Base-by-base conservation (phyloP, 1,140 invertebrate genomes). In the Telenomus remus region DNA sequence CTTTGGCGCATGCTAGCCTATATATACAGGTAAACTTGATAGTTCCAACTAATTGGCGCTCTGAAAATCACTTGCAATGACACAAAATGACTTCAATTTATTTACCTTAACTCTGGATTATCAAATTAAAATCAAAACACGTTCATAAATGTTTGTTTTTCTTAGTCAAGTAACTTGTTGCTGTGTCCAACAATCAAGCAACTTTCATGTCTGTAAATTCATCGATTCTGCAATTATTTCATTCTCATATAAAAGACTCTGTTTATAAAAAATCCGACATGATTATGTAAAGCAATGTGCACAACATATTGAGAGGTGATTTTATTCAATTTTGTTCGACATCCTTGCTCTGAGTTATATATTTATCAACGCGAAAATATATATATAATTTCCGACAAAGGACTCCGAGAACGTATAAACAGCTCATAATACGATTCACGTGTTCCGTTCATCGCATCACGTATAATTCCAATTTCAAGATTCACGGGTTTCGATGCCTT, bases 21-120 rank as follows among this genome's bases (percentile, higher is more conserved):
- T 60, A 65, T 65, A 65, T 60, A 63, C 73, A 47, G 57, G 63
- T 74, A 68, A 76, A 76, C 57, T 44, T 60, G 73, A 76, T 76
- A 70, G 65, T 76, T 76, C 64, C 49, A 43, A 76, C 60, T 76
- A 76, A 59, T 76, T 70, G 55, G 53, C 60, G 59, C 69, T 76
- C 59, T 65, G 60, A 57, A 76, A 76, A 76, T 76, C 65, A 69
- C 48, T 60, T 60, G 54, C 60, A 60, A 59, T 69, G 65, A 65
- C 64, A 63, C 53, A 49, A 48, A 54, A 49, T 55, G 55, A 6
- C 69, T 70, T 76, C 64, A 76, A 54, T 60, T 65, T 76, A 63
- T 69, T 74, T 74, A 66, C 47, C 19, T 16, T 73, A 65, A 73
- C 65, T 65, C 60, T 6, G 14, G 37, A 47, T 65, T 65, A 73